Evolutionary conservation across 2,888 invertebrate species (phyloP).

Genomic region (Tuberolachnus salignus): DNA sequence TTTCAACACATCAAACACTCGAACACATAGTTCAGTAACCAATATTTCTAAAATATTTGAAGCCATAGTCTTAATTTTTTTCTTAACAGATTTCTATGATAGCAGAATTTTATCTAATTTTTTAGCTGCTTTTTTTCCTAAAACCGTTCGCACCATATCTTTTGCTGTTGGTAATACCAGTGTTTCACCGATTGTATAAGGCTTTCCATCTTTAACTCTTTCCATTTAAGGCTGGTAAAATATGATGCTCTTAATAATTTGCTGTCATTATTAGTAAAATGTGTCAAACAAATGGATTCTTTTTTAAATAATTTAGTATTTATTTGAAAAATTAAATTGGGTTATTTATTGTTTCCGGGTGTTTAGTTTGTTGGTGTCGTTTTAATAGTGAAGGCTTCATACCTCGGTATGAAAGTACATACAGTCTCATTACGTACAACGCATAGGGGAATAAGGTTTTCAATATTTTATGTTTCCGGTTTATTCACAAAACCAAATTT

Average conservation of each 20-base stretch:
- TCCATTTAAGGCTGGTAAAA: too few species aligned
- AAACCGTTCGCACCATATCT: constrained; percentile 12
- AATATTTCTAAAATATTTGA: constrained; percentile 10
- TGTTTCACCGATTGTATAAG: constrained; percentile 1
- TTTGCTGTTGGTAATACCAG: constrained; percentile 1
- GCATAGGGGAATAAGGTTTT: too few species aligned
- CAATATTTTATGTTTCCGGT: too few species aligned
- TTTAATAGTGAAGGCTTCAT: constrained; percentile 17
- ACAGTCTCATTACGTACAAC: neutral
- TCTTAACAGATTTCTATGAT: constrained; percentile 32
- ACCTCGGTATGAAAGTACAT: constrained; percentile 20
- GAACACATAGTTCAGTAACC: constrained; percentile 13
- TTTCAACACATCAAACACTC: too few species aligned
- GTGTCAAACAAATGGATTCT: neutral
- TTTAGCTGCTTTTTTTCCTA: constrained; percentile 69
- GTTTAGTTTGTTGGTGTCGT: constrained; percentile 13
- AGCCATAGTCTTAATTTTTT: constrained; percentile 18
- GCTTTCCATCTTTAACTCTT: too few species aligned
- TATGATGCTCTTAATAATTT: neutral
- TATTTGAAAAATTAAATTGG: constrained; percentile 6
- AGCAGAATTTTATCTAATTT: constrained; percentile 35
- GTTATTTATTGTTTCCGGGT: constrained; percentile 7
- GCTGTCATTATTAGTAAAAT: neutral
- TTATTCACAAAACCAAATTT: too few species aligned
- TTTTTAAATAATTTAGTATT: neutral